Conservation (phyloP, 2,888 invertebrate species). For the Ischnus inquisitorius region DNA sequence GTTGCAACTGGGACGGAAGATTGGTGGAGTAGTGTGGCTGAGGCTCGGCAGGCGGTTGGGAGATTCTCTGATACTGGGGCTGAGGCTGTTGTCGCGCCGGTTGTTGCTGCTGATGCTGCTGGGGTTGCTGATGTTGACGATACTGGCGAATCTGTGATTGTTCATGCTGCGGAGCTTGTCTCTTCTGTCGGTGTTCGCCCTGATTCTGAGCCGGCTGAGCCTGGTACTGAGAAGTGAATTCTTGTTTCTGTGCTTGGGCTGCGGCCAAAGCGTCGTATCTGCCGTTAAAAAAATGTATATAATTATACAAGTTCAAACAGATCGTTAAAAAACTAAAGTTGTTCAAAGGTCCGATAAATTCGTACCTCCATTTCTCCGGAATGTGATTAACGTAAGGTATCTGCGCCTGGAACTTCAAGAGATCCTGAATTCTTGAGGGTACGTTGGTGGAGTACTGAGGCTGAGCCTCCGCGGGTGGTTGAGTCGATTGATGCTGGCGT, state of each 20-base stretch:
- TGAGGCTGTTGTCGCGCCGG: constrained; percentile 71
- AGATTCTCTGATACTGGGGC: constrained; percentile 76
- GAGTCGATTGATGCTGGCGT: constrained; percentile 62
- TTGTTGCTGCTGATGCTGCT: constrained; percentile 72
- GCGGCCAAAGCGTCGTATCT: constrained; percentile 76
- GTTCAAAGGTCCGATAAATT: neutral
- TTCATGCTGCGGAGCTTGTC: constrained; percentile 58
- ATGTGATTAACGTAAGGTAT: constrained; percentile 74
- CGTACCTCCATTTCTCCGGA: constrained; percentile 73
- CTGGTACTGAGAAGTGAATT: constrained; percentile 68
- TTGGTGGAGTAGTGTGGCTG: constrained; percentile 80
- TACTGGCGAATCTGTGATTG: constrained; percentile 66
- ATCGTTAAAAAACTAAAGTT: too few relatives aligned
- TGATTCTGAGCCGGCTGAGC: constrained; percentile 55
- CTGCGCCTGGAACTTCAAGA: constrained; percentile 73
- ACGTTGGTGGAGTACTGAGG: constrained; percentile 68
- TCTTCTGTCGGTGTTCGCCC: constrained; percentile 62
- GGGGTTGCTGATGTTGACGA: constrained; percentile 53
- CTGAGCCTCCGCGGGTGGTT: constrained; percentile 67
- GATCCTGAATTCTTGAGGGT: constrained; percentile 71
- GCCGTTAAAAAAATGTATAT: constrained; percentile 50
- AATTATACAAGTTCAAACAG: neutral
- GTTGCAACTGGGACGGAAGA: constrained; percentile 78
- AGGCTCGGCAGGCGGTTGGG: constrained; percentile 76
- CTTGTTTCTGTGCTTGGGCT: constrained; percentile 69